Percentiles rank a stretch among this genome's conserved stretches.
Evolutionary conservation across 2,888 invertebrate species (phyloP).

Genomic region (Diaphora mendica): DNA sequence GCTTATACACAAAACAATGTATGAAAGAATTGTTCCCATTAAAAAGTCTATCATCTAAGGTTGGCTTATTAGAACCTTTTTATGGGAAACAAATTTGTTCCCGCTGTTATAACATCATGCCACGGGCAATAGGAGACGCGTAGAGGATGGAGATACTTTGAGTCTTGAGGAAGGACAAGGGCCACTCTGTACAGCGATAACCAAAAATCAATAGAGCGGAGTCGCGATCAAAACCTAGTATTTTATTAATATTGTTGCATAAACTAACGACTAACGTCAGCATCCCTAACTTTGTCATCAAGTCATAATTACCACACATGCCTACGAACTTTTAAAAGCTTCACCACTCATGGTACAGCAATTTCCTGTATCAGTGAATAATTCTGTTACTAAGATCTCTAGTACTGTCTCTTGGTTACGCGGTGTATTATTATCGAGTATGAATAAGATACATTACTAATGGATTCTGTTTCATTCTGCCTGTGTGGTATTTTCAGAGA

Average conservation of each 20-base stretch:
- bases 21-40: too few species aligned
- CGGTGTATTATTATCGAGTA: slow-evolving; percentile 24
- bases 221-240: too few species aligned
- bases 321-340: slow-evolving; percentile 31
- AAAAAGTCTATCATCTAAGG: too few species aligned
- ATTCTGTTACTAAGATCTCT: slow-evolving; percentile 27
- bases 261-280: not conserved
- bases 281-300: not conserved
- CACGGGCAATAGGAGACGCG: too few species aligned
- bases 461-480: not conserved
- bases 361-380: slow-evolving; percentile 50
- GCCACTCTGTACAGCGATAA: too few species aligned
- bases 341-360: slow-evolving; percentile 35
- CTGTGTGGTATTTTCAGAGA: not conserved
- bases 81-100: too few species aligned
- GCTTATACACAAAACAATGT: too few species aligned
- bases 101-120: too few species aligned
- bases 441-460: slow-evolving; percentile 31
- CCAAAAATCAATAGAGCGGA: too few species aligned
- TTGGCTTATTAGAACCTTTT: too few species aligned
- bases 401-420: slow-evolving; percentile 37
- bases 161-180: too few species aligned
- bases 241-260: not conserved
- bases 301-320: not conserved
- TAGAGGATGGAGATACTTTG: too few species aligned